Evolutionary conservation across 2,888 invertebrate species (phyloP), one percentile per base, ranked within the genome.

Genomic region (Xiphydria camelus): DNA sequence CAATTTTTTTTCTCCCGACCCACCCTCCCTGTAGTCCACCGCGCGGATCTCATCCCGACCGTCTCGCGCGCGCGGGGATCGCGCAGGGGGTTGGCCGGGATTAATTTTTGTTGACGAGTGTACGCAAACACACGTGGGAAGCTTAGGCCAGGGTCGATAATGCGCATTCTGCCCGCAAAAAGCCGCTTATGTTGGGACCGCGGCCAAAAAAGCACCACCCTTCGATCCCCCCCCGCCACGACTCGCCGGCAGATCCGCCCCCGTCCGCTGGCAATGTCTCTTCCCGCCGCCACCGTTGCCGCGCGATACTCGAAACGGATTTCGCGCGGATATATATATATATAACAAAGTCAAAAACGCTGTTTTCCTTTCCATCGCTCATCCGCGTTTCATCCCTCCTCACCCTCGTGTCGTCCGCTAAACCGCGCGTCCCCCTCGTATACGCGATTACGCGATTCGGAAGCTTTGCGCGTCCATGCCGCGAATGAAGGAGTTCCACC

Each of bases 141-240:
- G 41, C n/a, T 23, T 21, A 25, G 17, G 23, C n/a, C 22, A 41
- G 56, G 62, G 58, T 64, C 66, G 66, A 66, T 64, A 64, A 63
- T 66, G 57, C 62, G 63, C 57, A 62, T 65, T 56, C 56, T 47
- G 55, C 46, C 57, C 59, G 55, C 62, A 62, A 60, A 63, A 66
- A 64, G 59, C 55, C 46, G 57, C 60, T 61, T 54, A 56, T 47
- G 29, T 46, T 49, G 57, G 61, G 60, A 57, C 48, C 53, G 21
- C 37, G 41, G 60, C 60, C 62, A 59, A 62, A 63, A 65, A 61
- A 59, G 54, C n/a, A n/a, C n/a, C n/a, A n/a, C 53, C 6, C 14
- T 49, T 49, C 49, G 45, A 21, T 42, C 38, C 45, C 37, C 41
- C 32, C 22, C 45, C 33, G 23, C 31, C 43, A 26, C 4, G 26